phyloP scores from a whole-genome alignment of 2,113 vertebrate genomes.

The Anser brachyrhynchus region DNA sequence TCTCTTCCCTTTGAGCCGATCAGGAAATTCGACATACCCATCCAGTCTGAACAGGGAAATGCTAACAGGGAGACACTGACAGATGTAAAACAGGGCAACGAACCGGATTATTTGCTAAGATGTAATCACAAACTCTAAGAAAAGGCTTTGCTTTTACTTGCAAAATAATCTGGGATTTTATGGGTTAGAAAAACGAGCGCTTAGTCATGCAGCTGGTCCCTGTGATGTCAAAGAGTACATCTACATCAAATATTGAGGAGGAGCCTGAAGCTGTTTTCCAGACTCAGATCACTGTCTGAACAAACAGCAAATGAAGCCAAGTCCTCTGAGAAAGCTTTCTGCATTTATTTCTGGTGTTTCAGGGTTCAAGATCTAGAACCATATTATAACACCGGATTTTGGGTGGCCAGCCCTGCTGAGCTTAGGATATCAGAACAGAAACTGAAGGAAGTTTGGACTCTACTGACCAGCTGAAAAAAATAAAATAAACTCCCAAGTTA shows the following conservation, averaged over 20 bases:
- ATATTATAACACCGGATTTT: not conserved
- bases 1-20: not conserved
- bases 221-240: not conserved
- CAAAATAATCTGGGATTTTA: not conserved
- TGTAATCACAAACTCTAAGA: not conserved
- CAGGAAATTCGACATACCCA: not conserved
- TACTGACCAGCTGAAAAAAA: not conserved
- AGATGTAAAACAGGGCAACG: not conserved
- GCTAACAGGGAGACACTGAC: not conserved
- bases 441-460: not conserved
- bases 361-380: not conserved
- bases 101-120: not conserved
- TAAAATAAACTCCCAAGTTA: not conserved
- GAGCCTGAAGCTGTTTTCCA: not conserved
- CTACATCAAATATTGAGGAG: not conserved
- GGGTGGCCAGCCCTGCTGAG: not conserved
- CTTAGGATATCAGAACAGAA: not conserved
- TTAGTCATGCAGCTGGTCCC: not conserved
- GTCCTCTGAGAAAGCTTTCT: not conserved
- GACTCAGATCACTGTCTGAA: not conserved
- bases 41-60: not conserved
- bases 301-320: not conserved
- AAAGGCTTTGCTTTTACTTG: not conserved
- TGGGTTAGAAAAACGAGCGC: not conserved
- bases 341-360: not conserved